Conservation (phyloP, 2,113 vertebrate species). For the Smithornis capensis region DNA sequence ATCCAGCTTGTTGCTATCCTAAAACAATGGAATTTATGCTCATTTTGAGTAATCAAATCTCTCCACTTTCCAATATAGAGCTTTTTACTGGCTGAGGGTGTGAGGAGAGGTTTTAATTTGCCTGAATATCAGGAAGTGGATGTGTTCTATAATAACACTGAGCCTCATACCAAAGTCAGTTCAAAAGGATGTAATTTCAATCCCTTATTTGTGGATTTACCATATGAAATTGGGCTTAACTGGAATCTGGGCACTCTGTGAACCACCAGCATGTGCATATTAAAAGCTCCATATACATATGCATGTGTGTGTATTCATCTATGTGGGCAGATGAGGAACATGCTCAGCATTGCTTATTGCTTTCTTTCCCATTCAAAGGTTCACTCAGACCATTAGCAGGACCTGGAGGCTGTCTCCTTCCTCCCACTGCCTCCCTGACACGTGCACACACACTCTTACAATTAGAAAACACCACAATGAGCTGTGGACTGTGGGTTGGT, state of each 20-base stretch:
- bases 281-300: neutral
- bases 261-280: neutral
- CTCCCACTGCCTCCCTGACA: neutral
- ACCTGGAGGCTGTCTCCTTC: accelerated
- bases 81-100: neutral
- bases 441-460: accelerated
- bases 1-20: neutral
- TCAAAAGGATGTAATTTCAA: neutral
- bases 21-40: neutral
- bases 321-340: neutral
- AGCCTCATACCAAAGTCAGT: neutral
- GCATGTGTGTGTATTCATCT: neutral
- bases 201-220: neutral
- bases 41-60: neutral
- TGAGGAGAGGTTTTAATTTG: neutral
- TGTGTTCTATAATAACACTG: neutral
- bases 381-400: neutral
- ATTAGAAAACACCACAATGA: neutral
- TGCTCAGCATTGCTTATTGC: neutral
- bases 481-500: accelerated
- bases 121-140: neutral
- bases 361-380: neutral
- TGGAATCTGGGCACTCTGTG: neutral
- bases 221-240: neutral
- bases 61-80: neutral